Evolutionary conservation across 2,888 invertebrate genomes (phyloP), one percentile per base, ranked within the genome.

Genomic region (Aleiodes alternator): DNA sequence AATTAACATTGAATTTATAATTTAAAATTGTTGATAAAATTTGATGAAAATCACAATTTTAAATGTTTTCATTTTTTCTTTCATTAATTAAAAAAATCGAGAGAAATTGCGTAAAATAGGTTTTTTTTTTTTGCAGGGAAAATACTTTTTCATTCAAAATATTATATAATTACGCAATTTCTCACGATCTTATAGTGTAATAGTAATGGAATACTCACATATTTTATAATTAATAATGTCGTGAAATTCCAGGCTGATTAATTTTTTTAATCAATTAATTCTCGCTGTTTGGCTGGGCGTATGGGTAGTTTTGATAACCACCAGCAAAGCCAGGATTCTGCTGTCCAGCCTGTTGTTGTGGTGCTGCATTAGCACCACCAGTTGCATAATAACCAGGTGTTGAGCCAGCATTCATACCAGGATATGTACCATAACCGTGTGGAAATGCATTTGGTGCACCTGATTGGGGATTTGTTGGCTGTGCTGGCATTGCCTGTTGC

Each of bases 231-330:
- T 73, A 43, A 43, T 43, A 43, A 43, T 43, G 43, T 43, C 43
- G 43, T 43, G 31, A 51, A 29, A 68, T 50, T 12, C 50, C 34
- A 29, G 51, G 68, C 50, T 23, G 68, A 51, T 50, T 51, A 53
- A 61, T 72, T n/a, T 53, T 64, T 56, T 34, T n/a, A n/a, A 14
- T 34, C 5, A 14, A 79, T 89, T 85, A 88, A 80, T 89, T 89
- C 75, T 89, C 89, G 78, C 88, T 84, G 75, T 84, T 88, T 56
- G 87, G 82, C 77, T 89, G 89, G 57, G 89, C 84, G 75, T 88
- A 89, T 53, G 89, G 85, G 76, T 89, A 89, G 79, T 89, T 89
- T 79, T 89, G 89, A 81, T 89, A 89, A 59, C 86, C 87, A 76
- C 86, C 81, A 73, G 88, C 87, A 76, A 88, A 88, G 79, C 87